phyloP scores from a whole-genome alignment of 2,888 invertebrate genomes.

The Petrolisthes cinctipes region DNA sequence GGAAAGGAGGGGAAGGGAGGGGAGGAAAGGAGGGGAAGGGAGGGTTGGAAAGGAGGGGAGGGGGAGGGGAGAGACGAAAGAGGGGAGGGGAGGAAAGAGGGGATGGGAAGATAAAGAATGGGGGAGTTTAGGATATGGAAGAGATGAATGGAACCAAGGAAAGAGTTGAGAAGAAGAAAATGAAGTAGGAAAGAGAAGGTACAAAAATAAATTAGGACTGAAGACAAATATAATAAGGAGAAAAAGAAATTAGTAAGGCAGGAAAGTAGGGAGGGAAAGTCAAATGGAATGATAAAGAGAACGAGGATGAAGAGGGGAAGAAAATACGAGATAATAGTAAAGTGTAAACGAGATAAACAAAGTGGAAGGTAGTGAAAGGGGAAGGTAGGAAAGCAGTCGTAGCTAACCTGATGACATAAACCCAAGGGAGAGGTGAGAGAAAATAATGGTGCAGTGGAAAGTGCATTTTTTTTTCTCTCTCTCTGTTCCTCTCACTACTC shows the following conservation, averaged over 20 bases:
- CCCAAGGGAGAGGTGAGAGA: too few species aligned
- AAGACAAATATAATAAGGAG: constrained; percentile 9
- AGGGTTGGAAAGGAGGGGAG: constrained; percentile 15
- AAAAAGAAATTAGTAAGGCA: neutral
- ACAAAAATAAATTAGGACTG: constrained; percentile 7
- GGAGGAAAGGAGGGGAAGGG: neutral
- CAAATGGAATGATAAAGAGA: constrained; percentile 16
- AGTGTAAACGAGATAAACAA: too few species aligned
- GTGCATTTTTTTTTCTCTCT: too few species aligned
- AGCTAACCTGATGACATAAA: too few species aligned
- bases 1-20: neutral
- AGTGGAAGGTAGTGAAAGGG: too few species aligned
- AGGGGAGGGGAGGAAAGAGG: constrained; percentile 29
- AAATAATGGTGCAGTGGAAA: too few species aligned
- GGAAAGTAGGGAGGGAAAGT: neutral
- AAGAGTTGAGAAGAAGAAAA: neutral
- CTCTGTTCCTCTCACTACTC: too few species aligned
- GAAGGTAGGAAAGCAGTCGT: too few species aligned
- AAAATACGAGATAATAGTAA: too few species aligned
- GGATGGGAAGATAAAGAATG: neutral
- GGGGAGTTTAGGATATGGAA: too few species aligned
- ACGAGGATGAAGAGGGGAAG: neutral
- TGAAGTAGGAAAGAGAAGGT: constrained; percentile 1
- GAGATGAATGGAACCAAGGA: neutral
- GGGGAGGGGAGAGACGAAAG: constrained; percentile 8